Evolutionary conservation across 2,888 invertebrate species (phyloP).

Genomic region (Baccha elongata): DNA sequence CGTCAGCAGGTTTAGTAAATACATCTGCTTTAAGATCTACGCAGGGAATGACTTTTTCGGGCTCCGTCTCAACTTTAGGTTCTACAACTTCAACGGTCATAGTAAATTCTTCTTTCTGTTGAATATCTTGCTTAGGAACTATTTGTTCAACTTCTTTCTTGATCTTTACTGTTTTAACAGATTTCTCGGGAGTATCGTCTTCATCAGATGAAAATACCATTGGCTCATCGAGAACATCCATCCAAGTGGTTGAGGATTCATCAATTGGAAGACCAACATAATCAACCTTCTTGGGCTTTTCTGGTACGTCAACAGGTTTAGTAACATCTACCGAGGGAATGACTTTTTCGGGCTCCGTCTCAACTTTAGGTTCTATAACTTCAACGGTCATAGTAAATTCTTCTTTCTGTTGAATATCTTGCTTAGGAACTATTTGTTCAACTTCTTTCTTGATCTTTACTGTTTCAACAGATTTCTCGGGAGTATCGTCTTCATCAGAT

Average conservation of each 20-base stretch:
- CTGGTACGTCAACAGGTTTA: neutral
- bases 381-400: neutral
- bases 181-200: conserved; percentile 11
- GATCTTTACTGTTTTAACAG: conserved; percentile 57
- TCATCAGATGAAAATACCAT: conserved; percentile 80
- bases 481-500: conserved; percentile 76
- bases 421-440: neutral
- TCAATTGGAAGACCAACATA: conserved; percentile 78
- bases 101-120: neutral
- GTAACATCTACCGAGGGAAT: neutral
- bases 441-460: conserved; percentile 76
- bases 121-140: neutral
- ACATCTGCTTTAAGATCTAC: neutral
- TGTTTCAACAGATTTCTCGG: conserved; percentile 37
- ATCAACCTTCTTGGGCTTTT: conserved; percentile 60
- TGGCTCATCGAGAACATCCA: conserved; percentile 81
- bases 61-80: neutral
- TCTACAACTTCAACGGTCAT: neutral
- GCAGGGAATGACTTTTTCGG: neutral
- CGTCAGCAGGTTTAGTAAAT: neutral
- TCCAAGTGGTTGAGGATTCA: conserved; percentile 78
- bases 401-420: neutral
- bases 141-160: conserved; percentile 25
- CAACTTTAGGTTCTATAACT: neutral
- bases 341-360: neutral